A percentile compares a stretch with the other conserved stretches of the same genome.
Conservation (phyloP, 53 echinoderm and acorn worm species). For the Astropecten irregularis region DNA sequence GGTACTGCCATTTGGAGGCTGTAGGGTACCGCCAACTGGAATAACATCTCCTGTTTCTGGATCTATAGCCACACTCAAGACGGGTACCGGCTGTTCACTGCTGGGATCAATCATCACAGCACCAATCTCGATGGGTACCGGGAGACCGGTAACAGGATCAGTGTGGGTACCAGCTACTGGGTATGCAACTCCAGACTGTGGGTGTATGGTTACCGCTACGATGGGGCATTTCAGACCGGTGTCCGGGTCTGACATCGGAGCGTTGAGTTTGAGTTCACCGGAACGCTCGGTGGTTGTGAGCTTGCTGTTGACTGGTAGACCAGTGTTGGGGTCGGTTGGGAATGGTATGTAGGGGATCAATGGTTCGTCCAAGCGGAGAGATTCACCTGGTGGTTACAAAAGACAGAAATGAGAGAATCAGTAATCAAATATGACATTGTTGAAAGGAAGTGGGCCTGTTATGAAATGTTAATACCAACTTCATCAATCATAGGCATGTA, state of each 20-base stretch:
- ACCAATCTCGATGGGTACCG: slow-evolving; percentile 92
- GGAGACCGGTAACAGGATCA: slow-evolving; percentile 94
- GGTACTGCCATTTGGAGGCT: slow-evolving; percentile 63
- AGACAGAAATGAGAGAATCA: too few relatives aligned
- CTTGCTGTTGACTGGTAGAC: slow-evolving; percentile 66
- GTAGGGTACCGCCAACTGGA: slow-evolving; percentile 87
- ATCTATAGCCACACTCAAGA: slow-evolving; percentile 85
- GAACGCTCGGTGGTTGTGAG: slow-evolving; percentile 71
- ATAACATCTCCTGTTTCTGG: slow-evolving; percentile 88
- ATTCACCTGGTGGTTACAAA: slow-evolving; percentile 79
- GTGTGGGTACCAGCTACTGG: slow-evolving; percentile 96
- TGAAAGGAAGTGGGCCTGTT: too few relatives aligned
- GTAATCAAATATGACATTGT: too few relatives aligned
- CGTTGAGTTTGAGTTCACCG: slow-evolving; percentile 86
- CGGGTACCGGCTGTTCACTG: slow-evolving; percentile 94
- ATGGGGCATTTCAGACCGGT: slow-evolving; percentile 93
- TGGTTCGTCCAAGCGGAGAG: slow-evolving; percentile 80
- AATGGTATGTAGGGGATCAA: slow-evolving; percentile 90
- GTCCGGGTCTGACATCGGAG: slow-evolving; percentile 76
- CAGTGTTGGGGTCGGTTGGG: slow-evolving; percentile 81
- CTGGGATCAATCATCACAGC: slow-evolving; percentile 95
- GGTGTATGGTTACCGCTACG: slow-evolving; percentile 92
- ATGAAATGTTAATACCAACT: too few relatives aligned
- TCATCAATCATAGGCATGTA: too few relatives aligned
- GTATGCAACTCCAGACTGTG: slow-evolving; percentile 94